Conservation (phyloP, 1,140 invertebrate genomes). For the Drosophila dunni region DNA sequence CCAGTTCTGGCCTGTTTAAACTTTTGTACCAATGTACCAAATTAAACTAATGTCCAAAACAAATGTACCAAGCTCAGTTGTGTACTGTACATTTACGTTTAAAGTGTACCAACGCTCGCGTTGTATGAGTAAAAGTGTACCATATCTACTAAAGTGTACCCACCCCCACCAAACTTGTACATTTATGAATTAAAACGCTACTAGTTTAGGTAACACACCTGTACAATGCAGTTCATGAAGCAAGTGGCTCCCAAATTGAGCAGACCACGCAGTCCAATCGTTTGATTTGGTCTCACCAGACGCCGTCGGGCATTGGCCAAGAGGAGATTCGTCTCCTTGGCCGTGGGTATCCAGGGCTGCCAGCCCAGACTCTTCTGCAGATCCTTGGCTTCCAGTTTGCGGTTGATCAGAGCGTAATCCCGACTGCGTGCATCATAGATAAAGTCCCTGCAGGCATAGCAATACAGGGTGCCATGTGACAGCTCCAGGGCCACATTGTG, state of each 20-base stretch:
- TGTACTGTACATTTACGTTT: too few relatives aligned
- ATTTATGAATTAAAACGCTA: not conserved
- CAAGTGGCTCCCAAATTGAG: slow-evolving; percentile 99
- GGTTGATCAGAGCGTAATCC: slow-evolving; percentile 86
- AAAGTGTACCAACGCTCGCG: too few relatives aligned
- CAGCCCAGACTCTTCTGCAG: slow-evolving; percentile 90
- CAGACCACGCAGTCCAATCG: slow-evolving; percentile 95
- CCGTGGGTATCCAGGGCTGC: slow-evolving; percentile 92
- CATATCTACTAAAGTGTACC: too few relatives aligned
- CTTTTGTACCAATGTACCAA: too few relatives aligned
- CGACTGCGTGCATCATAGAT: slow-evolving; percentile 92
- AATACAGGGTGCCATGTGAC: slow-evolving; percentile 95
- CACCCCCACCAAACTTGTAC: not conserved
- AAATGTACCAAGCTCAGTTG: too few relatives aligned
- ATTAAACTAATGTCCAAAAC: too few relatives aligned
- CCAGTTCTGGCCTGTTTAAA: too few relatives aligned
- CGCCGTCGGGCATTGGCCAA: slow-evolving; percentile 91
- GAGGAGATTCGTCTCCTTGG: slow-evolving; percentile 89
- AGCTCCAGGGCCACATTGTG: slow-evolving; percentile 95
- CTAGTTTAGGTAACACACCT: slow-evolving; percentile 85
- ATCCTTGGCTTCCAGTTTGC: slow-evolving; percentile 87
- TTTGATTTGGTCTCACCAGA: slow-evolving; percentile 92
- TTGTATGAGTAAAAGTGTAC: too few relatives aligned
- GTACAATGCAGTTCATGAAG: slow-evolving; percentile 99
- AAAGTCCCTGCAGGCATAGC: slow-evolving; percentile 96